These are phyloP conservation scores for Mesocricetus auratus DNA, from an alignment of 2,113 vertebrate species.

Conservation along the genomic window DNA sequence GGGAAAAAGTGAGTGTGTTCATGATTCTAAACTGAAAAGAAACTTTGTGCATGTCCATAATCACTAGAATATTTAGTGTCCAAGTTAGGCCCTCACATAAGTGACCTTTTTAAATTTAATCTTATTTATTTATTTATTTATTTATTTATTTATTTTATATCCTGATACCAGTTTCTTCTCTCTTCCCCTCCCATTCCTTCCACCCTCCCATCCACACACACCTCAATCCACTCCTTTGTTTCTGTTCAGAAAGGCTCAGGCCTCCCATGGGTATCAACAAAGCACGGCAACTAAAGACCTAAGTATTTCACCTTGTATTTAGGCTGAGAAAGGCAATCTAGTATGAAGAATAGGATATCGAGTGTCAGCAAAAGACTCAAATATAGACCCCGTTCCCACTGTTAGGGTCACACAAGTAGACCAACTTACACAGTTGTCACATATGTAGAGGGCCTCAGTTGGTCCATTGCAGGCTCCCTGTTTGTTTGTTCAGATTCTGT, in stretches of 20 bases:
- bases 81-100: slow-evolving; percentile 9
- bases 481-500: background rate
- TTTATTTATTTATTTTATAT: background rate
- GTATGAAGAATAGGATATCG: background rate
- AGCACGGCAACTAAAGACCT: background rate
- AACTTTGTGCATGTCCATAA: background rate
- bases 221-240: background rate
- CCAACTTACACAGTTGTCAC: background rate
- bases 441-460: background rate
- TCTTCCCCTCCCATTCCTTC: background rate
- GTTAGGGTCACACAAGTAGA: background rate
- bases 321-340: background rate
- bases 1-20: background rate
- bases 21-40: background rate
- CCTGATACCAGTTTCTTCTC: background rate
- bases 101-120: background rate
- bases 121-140: background rate
- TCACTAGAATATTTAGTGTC: background rate
- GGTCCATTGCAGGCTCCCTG: background rate
- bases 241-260: background rate
- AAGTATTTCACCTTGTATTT: background rate
- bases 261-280: background rate
- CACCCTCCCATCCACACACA: no score
- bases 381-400: background rate
- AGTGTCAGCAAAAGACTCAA: background rate